Base-by-base conservation (phyloP, 2,888 invertebrate species). In the Ommatoiulus sabulosus region DNA sequence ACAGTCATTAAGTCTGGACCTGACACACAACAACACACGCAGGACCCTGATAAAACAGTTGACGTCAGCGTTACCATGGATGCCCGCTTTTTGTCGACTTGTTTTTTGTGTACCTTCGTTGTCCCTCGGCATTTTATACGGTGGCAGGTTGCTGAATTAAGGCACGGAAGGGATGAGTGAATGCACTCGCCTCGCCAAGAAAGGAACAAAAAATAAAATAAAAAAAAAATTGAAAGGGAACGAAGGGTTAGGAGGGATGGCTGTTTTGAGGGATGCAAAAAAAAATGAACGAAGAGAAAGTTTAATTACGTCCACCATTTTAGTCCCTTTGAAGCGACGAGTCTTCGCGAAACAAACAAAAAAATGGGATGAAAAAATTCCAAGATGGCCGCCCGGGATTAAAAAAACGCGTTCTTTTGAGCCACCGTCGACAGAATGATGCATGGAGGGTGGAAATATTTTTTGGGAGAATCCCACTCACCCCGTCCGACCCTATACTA, bases 41-140 rank as follows among this genome's bases (percentile, higher is more conserved):
- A 86, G 44, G 86, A 44, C 48, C 44, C 44, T 46, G 80, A 86
- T 44, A 86, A 46, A 46, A 48, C 44, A 86, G 35, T 24, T 87
- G 87, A 87, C 87, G 87, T 87, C 87, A 87, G n/a, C n/a, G 87
- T 87, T 87, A 87, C 87, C 63, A 87, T 87, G 87, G 87, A 52
- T 87, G 57, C 80, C 72, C 35, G 80, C 87, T 48, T 87, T 44
- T 87, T 87, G 44, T 20, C 35, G 87, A 87, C 57, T 57, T 57
- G 24, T 87, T 48, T 84, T 57, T 44, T 44, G 35, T 52, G 35
- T 87, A 87, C 80, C 80, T 80, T 80, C 35, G 80, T 80, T 80
- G 80, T 80, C 80, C 80, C 80, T 80, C 80, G 80, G 80, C 35
- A 80, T 80, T 80, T 80, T 80, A 12, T 43, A 80, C 80, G 80